A percentile compares a stretch with the other conserved stretches of the same genome.
phyloP scores from a whole-genome alignment of 2,888 invertebrate genomes.

The Dryobotodes eremita region DNA sequence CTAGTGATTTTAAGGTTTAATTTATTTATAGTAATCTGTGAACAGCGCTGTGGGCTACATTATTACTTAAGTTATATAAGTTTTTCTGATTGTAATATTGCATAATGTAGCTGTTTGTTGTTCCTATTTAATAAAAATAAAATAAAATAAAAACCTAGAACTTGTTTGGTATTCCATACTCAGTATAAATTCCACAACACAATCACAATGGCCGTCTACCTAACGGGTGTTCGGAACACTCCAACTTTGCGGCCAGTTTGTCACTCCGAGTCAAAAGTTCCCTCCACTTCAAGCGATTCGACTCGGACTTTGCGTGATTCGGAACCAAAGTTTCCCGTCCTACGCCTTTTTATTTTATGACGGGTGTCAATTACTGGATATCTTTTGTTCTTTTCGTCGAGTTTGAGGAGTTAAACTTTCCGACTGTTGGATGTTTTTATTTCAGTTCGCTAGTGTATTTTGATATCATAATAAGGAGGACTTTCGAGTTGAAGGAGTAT shows the following conservation, averaged over 20 bases:
- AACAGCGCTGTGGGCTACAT: too few relatives aligned
- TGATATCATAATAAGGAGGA: conserved; percentile 64
- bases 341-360: conserved; percentile 76
- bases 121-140: too few relatives aligned
- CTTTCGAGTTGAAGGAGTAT: conserved; percentile 51
- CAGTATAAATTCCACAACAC: conserved; percentile 59
- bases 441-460: conserved; percentile 63
- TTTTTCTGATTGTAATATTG: too few relatives aligned
- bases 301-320: conserved; percentile 70
- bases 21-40: too few relatives aligned
- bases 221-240: conserved; percentile 69
- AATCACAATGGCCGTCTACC: conserved; percentile 61
- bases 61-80: too few relatives aligned
- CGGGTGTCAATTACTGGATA: conserved; percentile 77
- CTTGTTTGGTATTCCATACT: conserved; percentile 46
- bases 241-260: conserved; percentile 76
- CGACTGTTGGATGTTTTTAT: conserved; percentile 62
- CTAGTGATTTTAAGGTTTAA: too few relatives aligned
- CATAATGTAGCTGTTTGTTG: too few relatives aligned
- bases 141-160: conserved; percentile 43
- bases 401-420: conserved; percentile 69
- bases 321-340: conserved; percentile 70
- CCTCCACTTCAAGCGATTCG: conserved; percentile 70
- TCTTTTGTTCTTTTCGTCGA: conserved; percentile 73
- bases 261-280: conserved; percentile 78